phyloP scores from a whole-genome alignment of 2,797 vertebrate species.

The Microctenopoma stevenorrisi region DNA sequence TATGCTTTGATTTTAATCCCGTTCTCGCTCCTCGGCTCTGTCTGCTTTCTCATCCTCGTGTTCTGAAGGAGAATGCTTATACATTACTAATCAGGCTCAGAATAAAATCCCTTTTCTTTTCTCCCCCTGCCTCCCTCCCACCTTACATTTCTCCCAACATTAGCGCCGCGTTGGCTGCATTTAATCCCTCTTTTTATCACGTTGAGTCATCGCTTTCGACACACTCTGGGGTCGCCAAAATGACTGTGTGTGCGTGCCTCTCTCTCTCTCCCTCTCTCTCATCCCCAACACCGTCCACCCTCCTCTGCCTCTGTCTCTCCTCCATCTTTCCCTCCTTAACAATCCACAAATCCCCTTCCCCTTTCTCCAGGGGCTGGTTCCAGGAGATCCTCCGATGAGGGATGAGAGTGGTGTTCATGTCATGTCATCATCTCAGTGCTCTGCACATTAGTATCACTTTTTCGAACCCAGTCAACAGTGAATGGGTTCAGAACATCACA shows the following conservation, averaged over 20 bases:
- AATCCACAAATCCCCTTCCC: neutral
- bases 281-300: neutral
- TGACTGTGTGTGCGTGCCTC: neutral
- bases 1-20: conserved; percentile 22
- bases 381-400: conserved; percentile 26
- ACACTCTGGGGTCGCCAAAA: conserved; percentile 17
- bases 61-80: conserved; percentile 22
- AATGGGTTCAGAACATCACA: conserved; percentile 2
- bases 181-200: conserved; percentile 38
- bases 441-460: conserved; percentile 4
- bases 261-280: neutral
- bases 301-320: conserved; percentile 1
- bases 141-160: conserved; percentile 45
- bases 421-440: neutral
- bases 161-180: conserved; percentile 38
- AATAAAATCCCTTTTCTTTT: conserved; percentile 42
- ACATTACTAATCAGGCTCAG: conserved; percentile 35
- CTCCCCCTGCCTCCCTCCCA: conserved; percentile 27
- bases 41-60: conserved; percentile 29
- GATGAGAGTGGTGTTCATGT: conserved; percentile 2
- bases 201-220: conserved; percentile 61
- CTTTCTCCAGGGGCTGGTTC: neutral
- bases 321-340: neutral
- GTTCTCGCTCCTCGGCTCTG: neutral
- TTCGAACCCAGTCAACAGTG: conserved; percentile 10